Evolutionary conservation across 2,113 vertebrate genomes (phyloP).

Genomic region (Festucalex cinctus): DNA sequence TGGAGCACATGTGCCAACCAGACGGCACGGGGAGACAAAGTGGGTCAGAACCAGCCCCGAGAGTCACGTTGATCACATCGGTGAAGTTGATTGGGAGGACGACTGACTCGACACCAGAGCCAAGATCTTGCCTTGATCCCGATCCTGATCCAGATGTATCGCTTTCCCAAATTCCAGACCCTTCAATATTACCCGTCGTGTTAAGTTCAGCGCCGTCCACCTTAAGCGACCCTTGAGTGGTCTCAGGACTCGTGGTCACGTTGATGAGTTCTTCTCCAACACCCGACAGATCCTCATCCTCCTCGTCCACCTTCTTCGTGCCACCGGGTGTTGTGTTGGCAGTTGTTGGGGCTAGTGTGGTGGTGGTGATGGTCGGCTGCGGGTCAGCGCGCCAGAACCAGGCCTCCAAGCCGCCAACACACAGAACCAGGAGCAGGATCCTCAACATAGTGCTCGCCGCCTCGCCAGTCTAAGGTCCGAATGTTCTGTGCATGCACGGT

Average conservation of each 20-base stretch:
- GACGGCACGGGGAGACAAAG: slow-evolving; percentile 70
- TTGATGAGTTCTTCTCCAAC: slow-evolving; percentile 69
- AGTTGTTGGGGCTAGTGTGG: neutral
- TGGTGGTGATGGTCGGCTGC: neutral
- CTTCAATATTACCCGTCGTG: slow-evolving; percentile 48
- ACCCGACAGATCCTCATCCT: slow-evolving; percentile 54
- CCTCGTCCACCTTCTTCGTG: neutral
- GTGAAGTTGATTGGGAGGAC: slow-evolving; percentile 11
- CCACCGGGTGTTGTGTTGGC: neutral
- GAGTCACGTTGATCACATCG: slow-evolving; percentile 12
- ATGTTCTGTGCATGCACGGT: slow-evolving; percentile 24
- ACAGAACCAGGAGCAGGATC: slow-evolving; percentile 50
- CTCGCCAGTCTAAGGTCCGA: slow-evolving; percentile 15
- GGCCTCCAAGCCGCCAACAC: slow-evolving; percentile 35
- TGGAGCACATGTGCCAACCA: slow-evolving; percentile 72
- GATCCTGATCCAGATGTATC: slow-evolving; percentile 17
- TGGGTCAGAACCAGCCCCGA: slow-evolving; percentile 16
- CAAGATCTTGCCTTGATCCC: slow-evolving; percentile 5
- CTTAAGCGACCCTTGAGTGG: slow-evolving; percentile 27
- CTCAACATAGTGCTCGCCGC: slow-evolving; percentile 38
- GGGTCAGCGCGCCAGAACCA: slow-evolving; percentile 7
- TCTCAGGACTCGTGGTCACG: slow-evolving; percentile 19
- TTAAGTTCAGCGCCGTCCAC: slow-evolving; percentile 29
- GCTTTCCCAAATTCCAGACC: slow-evolving; percentile 14
- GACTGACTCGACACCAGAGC: slow-evolving; percentile 6